Evolutionary conservation across 2,113 vertebrate genomes (phyloP), one percentile per base, ranked within the genome.

Genomic region (Peucedramus taeniatus): DNA sequence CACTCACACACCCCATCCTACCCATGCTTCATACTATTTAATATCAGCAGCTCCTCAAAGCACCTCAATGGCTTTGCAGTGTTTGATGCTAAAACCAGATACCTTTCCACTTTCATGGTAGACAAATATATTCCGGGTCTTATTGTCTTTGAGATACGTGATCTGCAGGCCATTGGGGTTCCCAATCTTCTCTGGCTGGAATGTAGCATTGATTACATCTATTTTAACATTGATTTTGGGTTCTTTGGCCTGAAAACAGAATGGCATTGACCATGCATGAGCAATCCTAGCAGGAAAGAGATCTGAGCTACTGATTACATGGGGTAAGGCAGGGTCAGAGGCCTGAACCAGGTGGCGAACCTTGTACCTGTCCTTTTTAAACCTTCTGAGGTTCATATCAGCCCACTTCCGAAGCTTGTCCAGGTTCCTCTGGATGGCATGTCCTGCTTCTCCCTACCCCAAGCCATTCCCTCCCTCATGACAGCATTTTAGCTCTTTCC

Each of bases 121-220:
- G 66, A 99, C 91, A 83, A 99, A 99, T 96, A 99, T 98, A 96
- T 99, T 99, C n/a, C 99, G 96, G 30, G 99, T 99, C 97, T 97
- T 98, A 97, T 99, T 98, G 93, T 99, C 99, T 96, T 99, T 99
- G 75, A 99, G 98, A 97, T 98, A 99, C 23, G 98, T 99, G 97
- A 99, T 98, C 97, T 99, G 99, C 69, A 99, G 97, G 53, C 99
- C 99, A 59, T 99, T 98, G 76, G 98, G 97, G 80, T 99, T 98
- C 68, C 97, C 98, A 21, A 98, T 99, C 97, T 99, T 99, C 60
- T 97, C 98, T 12, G 99, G 99, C 92, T 99, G 99, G 96, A 99
- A 99, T 1, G 98, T 98, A 37, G 99, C 99, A 59, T 99, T 99
- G 89, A 99, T 97, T 64, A 97, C 97, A 97, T 99, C 99, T 97